These are phyloP conservation scores for Pogonophryne albipinna DNA, from an alignment of 2,797 vertebrate species.

Conservation along the genomic window DNA sequence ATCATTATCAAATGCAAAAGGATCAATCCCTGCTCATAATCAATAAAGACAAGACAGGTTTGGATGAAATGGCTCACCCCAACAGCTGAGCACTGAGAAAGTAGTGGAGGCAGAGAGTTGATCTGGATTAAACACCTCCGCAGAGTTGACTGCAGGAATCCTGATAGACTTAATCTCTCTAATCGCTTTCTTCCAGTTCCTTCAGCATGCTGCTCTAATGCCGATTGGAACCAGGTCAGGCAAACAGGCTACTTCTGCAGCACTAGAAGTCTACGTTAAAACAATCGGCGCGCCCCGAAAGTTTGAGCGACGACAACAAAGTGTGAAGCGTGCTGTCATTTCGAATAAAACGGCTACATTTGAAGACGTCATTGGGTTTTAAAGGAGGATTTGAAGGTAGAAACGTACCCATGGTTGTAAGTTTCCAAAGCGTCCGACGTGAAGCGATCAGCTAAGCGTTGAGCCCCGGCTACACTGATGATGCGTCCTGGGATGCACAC, in stretches of 20 bases:
- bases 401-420: constrained; percentile 78
- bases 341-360: background rate
- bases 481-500: constrained; percentile 76
- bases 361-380: too few species aligned
- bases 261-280: constrained; percentile 5
- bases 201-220: constrained; percentile 62
- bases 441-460: constrained; percentile 60
- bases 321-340: background rate
- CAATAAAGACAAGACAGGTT: background rate
- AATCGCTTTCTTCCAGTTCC: constrained; percentile 80
- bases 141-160: constrained; percentile 70
- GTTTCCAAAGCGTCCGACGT: constrained; percentile 64
- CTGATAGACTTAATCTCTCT: constrained; percentile 80
- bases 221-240: constrained; percentile 69
- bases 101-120: constrained; percentile 28
- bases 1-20: background rate
- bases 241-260: constrained; percentile 27
- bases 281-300: constrained; percentile 34
- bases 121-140: constrained; percentile 67
- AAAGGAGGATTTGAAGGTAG: background rate
- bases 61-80: background rate
- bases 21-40: constrained; percentile 24
- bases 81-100: background rate
- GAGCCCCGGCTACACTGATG: constrained; percentile 65
- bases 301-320: constrained; percentile 34